Evolutionary conservation across 2,797 vertebrate species (phyloP).

Genomic region (Podarcis siculus): DNA sequence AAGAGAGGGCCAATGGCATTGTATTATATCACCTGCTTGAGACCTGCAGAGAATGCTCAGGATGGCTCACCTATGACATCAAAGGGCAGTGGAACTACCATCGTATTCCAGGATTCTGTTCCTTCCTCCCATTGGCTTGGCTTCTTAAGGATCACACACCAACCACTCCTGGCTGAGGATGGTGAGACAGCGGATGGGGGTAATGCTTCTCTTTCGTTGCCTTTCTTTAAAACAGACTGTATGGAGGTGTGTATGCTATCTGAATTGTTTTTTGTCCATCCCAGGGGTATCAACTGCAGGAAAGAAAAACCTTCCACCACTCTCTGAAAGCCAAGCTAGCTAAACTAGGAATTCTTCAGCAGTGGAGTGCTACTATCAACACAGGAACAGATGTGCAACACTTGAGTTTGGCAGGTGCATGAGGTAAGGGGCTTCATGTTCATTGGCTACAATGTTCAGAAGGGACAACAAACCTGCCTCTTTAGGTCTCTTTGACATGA

Average conservation of each 20-base stretch:
- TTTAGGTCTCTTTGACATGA: background rate
- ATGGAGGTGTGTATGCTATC: background rate
- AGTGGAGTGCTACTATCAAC: background rate
- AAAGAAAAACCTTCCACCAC: background rate
- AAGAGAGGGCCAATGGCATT: background rate
- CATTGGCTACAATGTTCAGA: background rate
- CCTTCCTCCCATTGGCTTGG: background rate
- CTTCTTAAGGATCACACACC: background rate
- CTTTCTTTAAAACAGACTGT: background rate
- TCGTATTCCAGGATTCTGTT: background rate
- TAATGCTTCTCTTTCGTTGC: background rate
- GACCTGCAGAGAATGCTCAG: conserved; percentile 2
- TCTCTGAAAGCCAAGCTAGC: background rate
- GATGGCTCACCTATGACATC: conserved; percentile 24
- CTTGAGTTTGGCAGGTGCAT: background rate
- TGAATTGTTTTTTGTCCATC: background rate
- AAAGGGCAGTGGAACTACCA: conserved; percentile 1
- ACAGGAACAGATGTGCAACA: background rate
- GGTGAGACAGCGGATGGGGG: background rate
- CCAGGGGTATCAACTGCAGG: background rate
- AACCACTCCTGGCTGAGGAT: background rate
- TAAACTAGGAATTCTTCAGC: background rate
- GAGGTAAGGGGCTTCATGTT: background rate
- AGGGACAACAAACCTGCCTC: too few species aligned
- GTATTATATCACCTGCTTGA: background rate